A percentile compares a stretch with the other conserved stretches of the same genome.
phyloP scores from a whole-genome alignment of 2,113 vertebrate genomes.

The Aix galericulata region DNA sequence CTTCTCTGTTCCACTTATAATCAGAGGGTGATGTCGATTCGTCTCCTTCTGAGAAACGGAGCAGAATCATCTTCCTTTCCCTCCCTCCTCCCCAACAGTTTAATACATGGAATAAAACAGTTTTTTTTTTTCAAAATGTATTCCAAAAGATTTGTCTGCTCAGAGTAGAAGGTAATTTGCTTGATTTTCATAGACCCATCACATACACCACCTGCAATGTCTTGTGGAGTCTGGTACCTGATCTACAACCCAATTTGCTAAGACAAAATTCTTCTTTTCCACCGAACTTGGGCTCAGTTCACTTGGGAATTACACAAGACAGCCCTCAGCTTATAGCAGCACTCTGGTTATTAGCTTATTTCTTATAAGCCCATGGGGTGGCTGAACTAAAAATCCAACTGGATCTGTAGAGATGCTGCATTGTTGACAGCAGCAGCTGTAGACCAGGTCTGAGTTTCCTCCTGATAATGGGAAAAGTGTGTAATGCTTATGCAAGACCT shows the following conservation, averaged over 20 bases:
- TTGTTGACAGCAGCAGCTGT: neutral
- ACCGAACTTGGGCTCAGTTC: neutral
- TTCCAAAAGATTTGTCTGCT: neutral
- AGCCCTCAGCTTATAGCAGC: neutral
- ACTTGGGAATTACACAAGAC: neutral
- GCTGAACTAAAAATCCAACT: neutral
- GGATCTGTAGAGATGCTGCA: neutral
- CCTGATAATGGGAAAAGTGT: neutral
- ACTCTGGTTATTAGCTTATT: neutral
- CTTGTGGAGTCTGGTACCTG: neutral
- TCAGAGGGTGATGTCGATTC: neutral
- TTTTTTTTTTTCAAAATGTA: neutral
- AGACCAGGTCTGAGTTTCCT: neutral
- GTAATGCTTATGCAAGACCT: fast-evolving
- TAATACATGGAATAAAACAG: slow-evolving; percentile 1
- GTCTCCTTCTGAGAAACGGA: neutral
- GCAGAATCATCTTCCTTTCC: neutral
- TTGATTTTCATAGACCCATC: neutral
- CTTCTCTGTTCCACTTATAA: neutral
- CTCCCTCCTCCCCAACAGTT: neutral
- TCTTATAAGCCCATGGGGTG: neutral
- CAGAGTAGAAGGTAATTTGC: neutral
- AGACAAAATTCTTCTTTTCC: neutral
- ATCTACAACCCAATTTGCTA: neutral
- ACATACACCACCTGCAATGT: neutral